Evolutionary conservation across 2,888 invertebrate species (phyloP).

Genomic region (Hirtodrosophila histrioides): DNA sequence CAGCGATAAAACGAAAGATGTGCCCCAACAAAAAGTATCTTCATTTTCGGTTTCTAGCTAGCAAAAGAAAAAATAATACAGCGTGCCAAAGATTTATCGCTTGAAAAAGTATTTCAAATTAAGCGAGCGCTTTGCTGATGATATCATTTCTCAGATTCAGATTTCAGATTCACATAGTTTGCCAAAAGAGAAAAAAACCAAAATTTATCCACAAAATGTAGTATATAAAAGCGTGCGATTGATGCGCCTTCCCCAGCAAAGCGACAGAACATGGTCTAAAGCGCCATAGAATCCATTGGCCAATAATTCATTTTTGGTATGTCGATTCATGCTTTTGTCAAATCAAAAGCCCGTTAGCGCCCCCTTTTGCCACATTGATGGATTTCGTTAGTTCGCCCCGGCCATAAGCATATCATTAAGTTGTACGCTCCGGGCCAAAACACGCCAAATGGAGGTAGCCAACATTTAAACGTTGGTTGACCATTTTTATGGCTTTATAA

Average conservation of each 20-base stretch:
- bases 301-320: conserved; percentile 45
- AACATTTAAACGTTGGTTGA: conserved; percentile 11
- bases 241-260: conserved; percentile 14
- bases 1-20: conserved; percentile 41
- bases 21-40: conserved; percentile 45
- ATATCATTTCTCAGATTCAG: conserved; percentile 58
- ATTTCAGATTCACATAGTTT: conserved; percentile 28
- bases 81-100: conserved; percentile 66
- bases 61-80: conserved; percentile 36
- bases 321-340: conserved; percentile 47
- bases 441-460: conserved; percentile 21
- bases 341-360: conserved; percentile 65
- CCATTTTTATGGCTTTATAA: conserved; percentile 51
- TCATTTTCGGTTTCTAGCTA: conserved; percentile 27
- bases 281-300: conserved; percentile 18
- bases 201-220: not conserved
- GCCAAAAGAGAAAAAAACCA: not conserved
- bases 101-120: conserved; percentile 59
- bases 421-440: conserved; percentile 31
- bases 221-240: conserved; percentile 7
- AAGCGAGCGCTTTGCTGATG: conserved; percentile 50
- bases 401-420: conserved; percentile 49
- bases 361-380: conserved; percentile 52
- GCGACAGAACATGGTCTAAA: conserved; percentile 2
- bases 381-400: conserved; percentile 53